A percentile compares a stretch with the other conserved stretches of the same genome.
phyloP scores from a whole-genome alignment of 2,797 vertebrate species.

The Tolypeutes matacus region DNA sequence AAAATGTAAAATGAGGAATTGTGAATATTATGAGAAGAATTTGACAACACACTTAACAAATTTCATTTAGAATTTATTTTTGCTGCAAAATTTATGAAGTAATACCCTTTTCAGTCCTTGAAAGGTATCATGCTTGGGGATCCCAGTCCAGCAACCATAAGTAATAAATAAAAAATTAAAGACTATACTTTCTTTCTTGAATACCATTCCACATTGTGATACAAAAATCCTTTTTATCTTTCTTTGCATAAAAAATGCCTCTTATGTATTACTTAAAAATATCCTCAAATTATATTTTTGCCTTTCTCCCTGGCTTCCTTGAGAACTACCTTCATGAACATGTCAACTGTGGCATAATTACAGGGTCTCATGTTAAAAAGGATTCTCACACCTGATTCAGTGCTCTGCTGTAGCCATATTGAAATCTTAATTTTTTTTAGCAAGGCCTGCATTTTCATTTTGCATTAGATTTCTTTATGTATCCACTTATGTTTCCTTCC shows the following conservation, averaged over 20 bases:
- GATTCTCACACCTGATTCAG: not conserved
- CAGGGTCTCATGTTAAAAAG: not conserved
- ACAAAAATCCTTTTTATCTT: not conserved
- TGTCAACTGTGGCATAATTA: not conserved
- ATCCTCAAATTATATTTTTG: not conserved
- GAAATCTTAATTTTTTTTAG: not conserved
- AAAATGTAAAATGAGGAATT: not conserved
- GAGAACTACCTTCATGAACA: rapidly evolving
- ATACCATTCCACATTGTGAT: not conserved
- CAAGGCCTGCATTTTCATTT: not conserved
- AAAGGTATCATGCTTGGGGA: not conserved
- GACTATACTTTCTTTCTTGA: not conserved
- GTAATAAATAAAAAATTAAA: not conserved
- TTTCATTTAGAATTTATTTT: not conserved
- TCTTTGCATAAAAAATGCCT: not conserved
- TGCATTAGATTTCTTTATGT: not conserved
- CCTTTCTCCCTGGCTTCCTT: not conserved
- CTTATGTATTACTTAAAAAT: not conserved
- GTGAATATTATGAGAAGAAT: not conserved
- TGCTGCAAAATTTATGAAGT: not conserved
- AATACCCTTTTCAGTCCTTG: not conserved
- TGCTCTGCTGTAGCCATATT: not conserved
- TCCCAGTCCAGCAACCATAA: not conserved
- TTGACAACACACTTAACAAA: not conserved
- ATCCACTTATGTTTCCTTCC: not conserved